Percentiles rank a stretch among this genome's conserved stretches.
These are phyloP conservation scores for Pyxicephalus adspersus DNA, from an alignment of 2,113 vertebrate genomes.

Conservation along the genomic window DNA sequence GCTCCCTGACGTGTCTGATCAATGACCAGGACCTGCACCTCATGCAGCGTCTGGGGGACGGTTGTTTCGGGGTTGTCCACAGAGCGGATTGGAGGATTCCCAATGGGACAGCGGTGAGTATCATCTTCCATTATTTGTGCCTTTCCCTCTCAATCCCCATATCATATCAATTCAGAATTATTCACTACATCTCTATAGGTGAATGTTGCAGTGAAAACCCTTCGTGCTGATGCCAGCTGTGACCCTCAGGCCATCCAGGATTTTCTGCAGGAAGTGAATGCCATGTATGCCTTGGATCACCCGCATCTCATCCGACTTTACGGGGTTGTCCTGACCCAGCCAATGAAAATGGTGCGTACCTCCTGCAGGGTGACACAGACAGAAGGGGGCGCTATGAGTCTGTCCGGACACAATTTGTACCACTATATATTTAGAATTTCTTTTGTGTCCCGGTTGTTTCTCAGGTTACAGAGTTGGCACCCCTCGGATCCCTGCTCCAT, in stretches of 20 bases:
- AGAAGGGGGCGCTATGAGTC: neutral
- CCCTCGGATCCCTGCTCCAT: constrained; percentile 79
- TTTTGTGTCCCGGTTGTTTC: neutral
- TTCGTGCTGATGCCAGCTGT: constrained; percentile 69
- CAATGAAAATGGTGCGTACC: constrained; percentile 85
- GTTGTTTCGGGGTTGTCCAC: constrained; percentile 86
- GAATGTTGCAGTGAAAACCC: constrained; percentile 82
- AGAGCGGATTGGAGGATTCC: constrained; percentile 81
- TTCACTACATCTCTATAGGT: constrained; percentile 70
- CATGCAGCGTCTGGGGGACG: constrained; percentile 79
- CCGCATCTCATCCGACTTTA: constrained; percentile 84
- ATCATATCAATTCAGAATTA: too few relatives aligned
- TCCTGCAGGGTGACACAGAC: neutral
- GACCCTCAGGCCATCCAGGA: constrained; percentile 76
- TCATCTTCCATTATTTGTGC: neutral
- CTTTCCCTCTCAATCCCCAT: too few relatives aligned
- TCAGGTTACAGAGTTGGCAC: constrained; percentile 85
- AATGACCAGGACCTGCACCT: constrained; percentile 80
- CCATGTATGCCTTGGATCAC: constrained; percentile 86
- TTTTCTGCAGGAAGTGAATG: constrained; percentile 85
- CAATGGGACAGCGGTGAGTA: constrained; percentile 75
- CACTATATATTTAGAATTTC: too few relatives aligned
- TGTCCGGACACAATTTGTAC: neutral
- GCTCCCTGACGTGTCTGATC: constrained; percentile 79
- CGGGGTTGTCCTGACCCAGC: constrained; percentile 83